phyloP scores from a whole-genome alignment of 1,140 invertebrate genomes.

The Pseudomyrmex pallidus region DNA sequence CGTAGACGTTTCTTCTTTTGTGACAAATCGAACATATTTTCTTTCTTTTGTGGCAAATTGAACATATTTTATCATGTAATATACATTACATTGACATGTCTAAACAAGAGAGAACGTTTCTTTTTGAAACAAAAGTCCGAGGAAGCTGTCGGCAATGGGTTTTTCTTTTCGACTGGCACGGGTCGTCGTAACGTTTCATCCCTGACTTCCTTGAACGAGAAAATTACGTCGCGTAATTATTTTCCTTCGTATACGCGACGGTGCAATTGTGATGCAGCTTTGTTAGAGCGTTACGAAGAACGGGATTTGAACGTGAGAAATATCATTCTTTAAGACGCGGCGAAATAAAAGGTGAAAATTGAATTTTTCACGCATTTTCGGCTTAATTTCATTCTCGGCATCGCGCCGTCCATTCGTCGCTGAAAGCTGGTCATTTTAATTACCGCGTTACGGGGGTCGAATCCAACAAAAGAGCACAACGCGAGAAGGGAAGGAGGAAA shows the following conservation, averaged over 20 bases:
- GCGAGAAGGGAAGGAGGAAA: not conserved
- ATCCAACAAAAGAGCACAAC: slow-evolving; percentile 5
- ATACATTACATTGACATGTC: too few species aligned
- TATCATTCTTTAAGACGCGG: slow-evolving; percentile 36
- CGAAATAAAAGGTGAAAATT: slow-evolving; percentile 47
- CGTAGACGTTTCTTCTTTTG: not conserved
- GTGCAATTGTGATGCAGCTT: not conserved
- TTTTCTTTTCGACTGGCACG: too few species aligned
- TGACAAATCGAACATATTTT: too few species aligned
- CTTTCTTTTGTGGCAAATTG: too few species aligned
- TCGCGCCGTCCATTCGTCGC: not conserved
- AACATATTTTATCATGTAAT: too few species aligned
- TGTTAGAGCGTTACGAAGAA: not conserved
- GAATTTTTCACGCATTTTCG: slow-evolving; percentile 35
- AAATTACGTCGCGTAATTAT: not conserved
- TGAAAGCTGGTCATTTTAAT: slow-evolving; percentile 45
- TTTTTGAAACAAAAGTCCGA: too few species aligned
- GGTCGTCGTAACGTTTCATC: not conserved
- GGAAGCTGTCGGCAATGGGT: too few species aligned
- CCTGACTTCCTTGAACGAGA: not conserved
- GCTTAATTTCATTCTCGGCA: slow-evolving; percentile 41
- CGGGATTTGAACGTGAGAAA: slow-evolving; percentile 35
- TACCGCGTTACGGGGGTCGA: slow-evolving; percentile 5
- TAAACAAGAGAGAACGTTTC: too few species aligned
- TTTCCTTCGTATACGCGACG: not conserved